Conservation (phyloP, 2,888 invertebrate genomes). For the Harpalus rufipes region DNA sequence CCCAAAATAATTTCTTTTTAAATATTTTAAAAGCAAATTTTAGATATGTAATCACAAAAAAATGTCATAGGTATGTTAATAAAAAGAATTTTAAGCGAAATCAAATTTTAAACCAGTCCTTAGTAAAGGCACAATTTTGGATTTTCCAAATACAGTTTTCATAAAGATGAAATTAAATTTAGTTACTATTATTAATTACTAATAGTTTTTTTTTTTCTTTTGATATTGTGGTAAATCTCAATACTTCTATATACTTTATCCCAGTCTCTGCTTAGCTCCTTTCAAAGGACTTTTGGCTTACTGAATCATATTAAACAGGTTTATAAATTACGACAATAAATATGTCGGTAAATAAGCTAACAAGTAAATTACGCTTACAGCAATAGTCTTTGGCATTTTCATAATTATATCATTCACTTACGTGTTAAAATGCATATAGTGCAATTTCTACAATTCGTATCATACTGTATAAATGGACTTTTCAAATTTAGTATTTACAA, state of each 20-base stretch:
- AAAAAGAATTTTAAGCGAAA: constrained; percentile 50
- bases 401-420: constrained; percentile 26
- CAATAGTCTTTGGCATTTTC: constrained; percentile 61
- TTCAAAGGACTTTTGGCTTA: constrained; percentile 64
- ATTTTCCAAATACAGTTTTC: constrained; percentile 57
- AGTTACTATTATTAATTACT: constrained; percentile 55
- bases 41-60: constrained; percentile 55
- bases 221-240: constrained; percentile 59
- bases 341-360: constrained; percentile 51
- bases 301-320: constrained; percentile 42
- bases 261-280: constrained; percentile 60
- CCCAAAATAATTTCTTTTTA: constrained; percentile 56
- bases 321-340: constrained; percentile 48
- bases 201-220: constrained; percentile 40
- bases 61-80: constrained; percentile 28
- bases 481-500: constrained; percentile 57
- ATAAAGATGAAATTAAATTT: constrained; percentile 56
- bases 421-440: constrained; percentile 48
- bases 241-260: constrained; percentile 55
- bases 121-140: constrained; percentile 66
- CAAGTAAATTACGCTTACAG: constrained; percentile 56
- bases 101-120: constrained; percentile 63
- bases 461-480: constrained; percentile 58
- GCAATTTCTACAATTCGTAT: constrained; percentile 63
- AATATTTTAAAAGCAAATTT: constrained; percentile 45